These are phyloP conservation scores for Condylura cristata DNA, from an alignment of 2,113 vertebrate genomes.

Conservation along the genomic window DNA sequence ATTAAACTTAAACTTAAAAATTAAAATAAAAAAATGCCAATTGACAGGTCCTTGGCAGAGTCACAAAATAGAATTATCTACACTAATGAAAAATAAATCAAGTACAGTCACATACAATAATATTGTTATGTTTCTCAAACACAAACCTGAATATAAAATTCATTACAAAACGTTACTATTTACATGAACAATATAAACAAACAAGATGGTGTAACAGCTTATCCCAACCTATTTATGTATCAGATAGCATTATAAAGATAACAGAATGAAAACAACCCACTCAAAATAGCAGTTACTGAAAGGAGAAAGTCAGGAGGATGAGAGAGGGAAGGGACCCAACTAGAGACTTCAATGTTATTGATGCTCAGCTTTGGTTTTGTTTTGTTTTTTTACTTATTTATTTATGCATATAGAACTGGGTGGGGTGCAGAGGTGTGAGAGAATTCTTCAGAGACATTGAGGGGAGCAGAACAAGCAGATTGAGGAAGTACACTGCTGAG, in stretches of 20 bases:
- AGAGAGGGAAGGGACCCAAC: not conserved
- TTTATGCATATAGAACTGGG: too few relatives aligned
- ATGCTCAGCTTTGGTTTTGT: not conserved
- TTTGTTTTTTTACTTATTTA: too few relatives aligned
- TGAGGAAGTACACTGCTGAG: too few relatives aligned
- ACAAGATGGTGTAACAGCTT: not conserved
- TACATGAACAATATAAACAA: not conserved
- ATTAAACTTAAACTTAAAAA: too few relatives aligned
- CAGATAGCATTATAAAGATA: not conserved
- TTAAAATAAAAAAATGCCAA: not conserved
- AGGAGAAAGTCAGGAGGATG: not conserved
- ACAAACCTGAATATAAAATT: not conserved
- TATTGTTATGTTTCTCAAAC: not conserved
- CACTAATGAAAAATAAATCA: not conserved
- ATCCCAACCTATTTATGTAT: not conserved
- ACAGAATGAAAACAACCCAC: not conserved
- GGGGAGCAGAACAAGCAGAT: too few relatives aligned
- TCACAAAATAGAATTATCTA: not conserved
- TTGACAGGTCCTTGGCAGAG: not conserved
- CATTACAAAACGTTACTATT: not conserved
- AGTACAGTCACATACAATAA: not conserved
- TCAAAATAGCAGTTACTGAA: not conserved
- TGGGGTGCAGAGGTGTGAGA: too few relatives aligned
- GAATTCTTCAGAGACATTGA: too few relatives aligned
- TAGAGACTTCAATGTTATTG: not conserved